A percentile compares a stretch with the other conserved stretches of the same genome.
Conservation (phyloP, 2,113 vertebrate genomes). For the Marmota monax region DNA sequence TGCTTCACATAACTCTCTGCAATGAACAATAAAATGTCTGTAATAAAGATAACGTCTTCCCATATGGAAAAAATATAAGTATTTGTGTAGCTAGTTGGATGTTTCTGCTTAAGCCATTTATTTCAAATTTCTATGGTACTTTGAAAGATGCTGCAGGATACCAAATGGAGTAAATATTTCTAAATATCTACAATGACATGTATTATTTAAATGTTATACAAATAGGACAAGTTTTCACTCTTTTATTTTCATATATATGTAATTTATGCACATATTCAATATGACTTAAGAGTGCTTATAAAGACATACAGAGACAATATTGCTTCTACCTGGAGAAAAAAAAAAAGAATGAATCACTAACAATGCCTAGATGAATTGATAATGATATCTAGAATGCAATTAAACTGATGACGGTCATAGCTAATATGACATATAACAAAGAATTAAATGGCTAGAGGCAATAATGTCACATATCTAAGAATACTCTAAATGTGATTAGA, state of each 20-base stretch:
- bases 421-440: background rate
- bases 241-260: conserved; percentile 48
- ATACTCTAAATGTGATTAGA: background rate
- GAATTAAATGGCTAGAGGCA: background rate
- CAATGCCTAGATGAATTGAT: no score
- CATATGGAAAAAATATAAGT: conserved; percentile 82
- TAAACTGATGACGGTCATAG: background rate
- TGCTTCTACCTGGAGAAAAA: background rate
- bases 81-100: conserved; percentile 80
- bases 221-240: conserved; percentile 55
- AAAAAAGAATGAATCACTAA: background rate
- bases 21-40: conserved; percentile 84
- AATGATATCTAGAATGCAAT: background rate
- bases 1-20: conserved; percentile 80
- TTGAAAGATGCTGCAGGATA: conserved; percentile 65
- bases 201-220: conserved; percentile 62
- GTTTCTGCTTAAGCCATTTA: conserved; percentile 66
- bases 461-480: background rate
- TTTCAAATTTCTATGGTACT: conserved; percentile 75
- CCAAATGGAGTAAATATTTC: conserved; percentile 70
- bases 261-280: background rate
- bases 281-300: conserved; percentile 22
- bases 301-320: conserved; percentile 25
- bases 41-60: conserved; percentile 76
- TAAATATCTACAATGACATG: conserved; percentile 65